Base-by-base conservation (phyloP, 2,797 vertebrate genomes). In the Triplophysa yarkandensis region DNA sequence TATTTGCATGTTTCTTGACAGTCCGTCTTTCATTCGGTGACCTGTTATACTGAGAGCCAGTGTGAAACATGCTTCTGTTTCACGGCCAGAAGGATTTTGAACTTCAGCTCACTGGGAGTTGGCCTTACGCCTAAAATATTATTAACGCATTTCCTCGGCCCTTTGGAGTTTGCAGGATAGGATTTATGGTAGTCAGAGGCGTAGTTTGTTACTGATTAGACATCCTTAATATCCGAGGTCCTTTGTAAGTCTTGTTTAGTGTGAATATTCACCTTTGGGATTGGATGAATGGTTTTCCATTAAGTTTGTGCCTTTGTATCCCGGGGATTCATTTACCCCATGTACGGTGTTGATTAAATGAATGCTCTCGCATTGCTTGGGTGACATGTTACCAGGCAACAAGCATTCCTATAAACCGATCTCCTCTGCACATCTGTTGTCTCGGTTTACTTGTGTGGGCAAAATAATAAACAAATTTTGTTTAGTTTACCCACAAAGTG, bases 311-410 rank as follows among this genome's bases (percentile, higher is more conserved):
- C 73, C 50, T 13, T 21, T 60, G 78, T 82, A 80, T 77, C 83
- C 74, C 71, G 80, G 80, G 72, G 71, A 74, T 66, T 41, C 58
- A 44, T 75, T 66, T 77, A 71, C 71, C 74, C 65, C 28, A 14
- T 78, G 46, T 36, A 60, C 68, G 44, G 63, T 54, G 28, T 30
- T 73, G 60, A 69, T 78, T 76, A 78, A 82, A 77, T 60, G 55
- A 57, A 63, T 43, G 68, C 25, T 23, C 69, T 19, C 50, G 77
- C 76, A 61, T 32, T 79, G 77, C 68, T 66, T 71, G 71, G 82
- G 79, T 57, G 75, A 83, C 84, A 80, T 85, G 86, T 88, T 86
- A 81, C 85, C 69, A 70, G 82, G 87, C 85, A 87, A 83, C 87
- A 78, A 65, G 74, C 77, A 79, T 85, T 84, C 78, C 75, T 67